A percentile compares a stretch with the other conserved stretches of the same genome.
Conservation (phyloP, 2,888 invertebrate species). For the Tricholauxania praeusta region DNA sequence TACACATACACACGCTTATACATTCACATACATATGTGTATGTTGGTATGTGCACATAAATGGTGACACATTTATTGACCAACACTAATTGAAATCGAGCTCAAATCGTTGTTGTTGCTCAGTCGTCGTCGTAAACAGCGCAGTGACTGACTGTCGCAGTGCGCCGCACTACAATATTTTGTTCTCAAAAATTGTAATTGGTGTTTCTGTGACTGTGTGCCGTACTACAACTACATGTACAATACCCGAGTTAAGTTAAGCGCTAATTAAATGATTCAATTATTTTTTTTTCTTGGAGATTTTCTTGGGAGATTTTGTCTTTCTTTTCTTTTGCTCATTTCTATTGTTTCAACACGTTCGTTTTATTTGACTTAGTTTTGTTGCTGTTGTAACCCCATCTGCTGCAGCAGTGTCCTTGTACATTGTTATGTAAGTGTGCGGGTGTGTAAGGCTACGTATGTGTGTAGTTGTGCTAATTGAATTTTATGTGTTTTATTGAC, state of each 20-base stretch:
- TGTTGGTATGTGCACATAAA: not conserved
- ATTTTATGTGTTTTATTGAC: slow-evolving; percentile 41
- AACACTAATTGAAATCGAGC: slow-evolving; percentile 30
- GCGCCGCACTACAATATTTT: too few species aligned
- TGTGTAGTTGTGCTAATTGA: slow-evolving; percentile 42
- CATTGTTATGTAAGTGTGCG: slow-evolving; percentile 23
- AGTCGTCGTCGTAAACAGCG: not conserved
- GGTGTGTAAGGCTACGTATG: slow-evolving; percentile 18
- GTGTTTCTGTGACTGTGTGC: slow-evolving; percentile 5
- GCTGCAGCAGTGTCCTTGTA: slow-evolving; percentile 19
- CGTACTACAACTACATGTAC: not conserved
- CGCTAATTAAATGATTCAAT: slow-evolving; percentile 68
- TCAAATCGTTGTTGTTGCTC: slow-evolving; percentile 18
- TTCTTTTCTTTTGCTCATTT: not conserved
- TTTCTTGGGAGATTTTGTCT: slow-evolving; percentile 39
- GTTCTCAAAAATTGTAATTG: not conserved
- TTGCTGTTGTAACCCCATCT: slow-evolving; percentile 33
- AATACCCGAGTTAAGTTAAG: slow-evolving; percentile 54
- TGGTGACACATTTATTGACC: not conserved
- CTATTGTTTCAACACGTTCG: slow-evolving; percentile 9
- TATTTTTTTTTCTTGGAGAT: slow-evolving; percentile 51
- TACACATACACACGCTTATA: not conserved
- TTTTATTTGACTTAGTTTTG: slow-evolving; percentile 2
- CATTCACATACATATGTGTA: not conserved
- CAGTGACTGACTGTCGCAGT: not conserved